Conservation (phyloP, 1,140 invertebrate genomes). For the Campoletis sonorensis region DNA sequence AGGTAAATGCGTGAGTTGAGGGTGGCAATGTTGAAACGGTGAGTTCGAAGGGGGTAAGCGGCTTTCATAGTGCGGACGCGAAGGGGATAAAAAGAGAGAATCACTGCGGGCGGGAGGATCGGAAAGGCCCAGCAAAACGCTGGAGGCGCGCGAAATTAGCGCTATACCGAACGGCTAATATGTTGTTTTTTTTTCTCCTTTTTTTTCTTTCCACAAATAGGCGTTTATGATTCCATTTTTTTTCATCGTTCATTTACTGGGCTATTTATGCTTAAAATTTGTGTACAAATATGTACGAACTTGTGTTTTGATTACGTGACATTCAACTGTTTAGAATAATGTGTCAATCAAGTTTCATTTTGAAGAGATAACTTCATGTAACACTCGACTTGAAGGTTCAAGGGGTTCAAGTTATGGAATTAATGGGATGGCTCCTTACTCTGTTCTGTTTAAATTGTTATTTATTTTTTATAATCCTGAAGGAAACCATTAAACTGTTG, state of each 20-base stretch:
- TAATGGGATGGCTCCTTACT: too few relatives aligned
- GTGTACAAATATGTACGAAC: too few relatives aligned
- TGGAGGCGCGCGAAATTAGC: conserved; percentile 63
- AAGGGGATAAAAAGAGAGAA: conserved; percentile 38
- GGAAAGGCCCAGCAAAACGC: conserved; percentile 36
- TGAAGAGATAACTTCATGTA: too few relatives aligned
- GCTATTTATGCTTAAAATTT: background rate
- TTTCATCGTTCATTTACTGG: conserved; percentile 27
- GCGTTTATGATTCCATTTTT: conserved; percentile 39
- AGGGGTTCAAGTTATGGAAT: too few relatives aligned
- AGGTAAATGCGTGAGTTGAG: conserved; percentile 40
- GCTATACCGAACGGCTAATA: conserved; percentile 59
- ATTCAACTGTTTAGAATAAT: too few relatives aligned
- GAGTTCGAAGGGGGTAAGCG: conserved; percentile 9
- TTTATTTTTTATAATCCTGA: too few relatives aligned
- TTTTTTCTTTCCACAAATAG: conserved; percentile 44
- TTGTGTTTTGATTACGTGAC: too few relatives aligned
- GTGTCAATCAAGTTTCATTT: too few relatives aligned
- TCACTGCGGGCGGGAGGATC: conserved; percentile 15
- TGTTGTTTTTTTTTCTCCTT: conserved; percentile 55
- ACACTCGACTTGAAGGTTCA: too few relatives aligned
- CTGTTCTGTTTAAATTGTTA: too few relatives aligned
- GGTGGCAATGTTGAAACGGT: conserved; percentile 14
- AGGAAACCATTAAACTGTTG: too few relatives aligned
- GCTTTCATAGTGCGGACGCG: conserved; percentile 29